A percentile compares a stretch with the other conserved stretches of the same genome.
These are phyloP conservation scores for Jordanella pulchra DNA, from an alignment of 2,797 vertebrate genomes.

Conservation along the genomic window DNA sequence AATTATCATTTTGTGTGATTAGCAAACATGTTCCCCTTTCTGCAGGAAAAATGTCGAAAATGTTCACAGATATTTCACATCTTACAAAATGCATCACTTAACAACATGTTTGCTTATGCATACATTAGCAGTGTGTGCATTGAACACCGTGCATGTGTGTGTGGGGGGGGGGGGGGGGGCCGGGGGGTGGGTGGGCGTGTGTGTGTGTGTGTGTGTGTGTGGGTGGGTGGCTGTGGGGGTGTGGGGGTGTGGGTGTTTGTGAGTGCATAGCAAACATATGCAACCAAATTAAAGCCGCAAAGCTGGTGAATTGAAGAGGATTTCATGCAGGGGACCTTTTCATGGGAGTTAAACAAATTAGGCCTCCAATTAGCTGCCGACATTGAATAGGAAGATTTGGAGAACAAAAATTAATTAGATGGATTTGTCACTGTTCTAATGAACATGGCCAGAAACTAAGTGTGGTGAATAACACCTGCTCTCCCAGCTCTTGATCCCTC, in stretches of 20 bases:
- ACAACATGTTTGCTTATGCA: constrained; percentile 4
- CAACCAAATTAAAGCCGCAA: constrained; percentile 83
- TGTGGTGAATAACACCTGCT: constrained; percentile 28
- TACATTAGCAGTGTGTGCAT: constrained; percentile 15
- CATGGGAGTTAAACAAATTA: constrained; percentile 83
- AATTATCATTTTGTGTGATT: constrained; percentile 32
- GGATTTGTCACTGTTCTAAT: constrained; percentile 76
- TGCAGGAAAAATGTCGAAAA: neutral
- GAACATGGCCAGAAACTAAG: constrained; percentile 45
- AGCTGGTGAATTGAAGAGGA: constrained; percentile 82
- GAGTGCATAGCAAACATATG: constrained; percentile 76
- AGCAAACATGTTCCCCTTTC: neutral
- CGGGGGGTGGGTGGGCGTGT: neutral
- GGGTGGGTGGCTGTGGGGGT: constrained; percentile 42
- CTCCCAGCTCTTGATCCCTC: constrained; percentile 36
- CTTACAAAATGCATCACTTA: neutral
- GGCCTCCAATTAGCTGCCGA: constrained; percentile 76
- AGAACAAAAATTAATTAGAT: constrained; percentile 76
- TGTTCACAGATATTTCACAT: neutral
- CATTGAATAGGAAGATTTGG: constrained; percentile 77
- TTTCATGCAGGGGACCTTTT: constrained; percentile 78
- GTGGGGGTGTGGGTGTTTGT: constrained; percentile 51
- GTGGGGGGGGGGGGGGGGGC: constrained; percentile 55
- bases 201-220: constrained; percentile 10
- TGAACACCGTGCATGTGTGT: constrained; percentile 38